phyloP scores from a whole-genome alignment of 1,140 invertebrate genomes.

The Cardiocondyla obscurior region DNA sequence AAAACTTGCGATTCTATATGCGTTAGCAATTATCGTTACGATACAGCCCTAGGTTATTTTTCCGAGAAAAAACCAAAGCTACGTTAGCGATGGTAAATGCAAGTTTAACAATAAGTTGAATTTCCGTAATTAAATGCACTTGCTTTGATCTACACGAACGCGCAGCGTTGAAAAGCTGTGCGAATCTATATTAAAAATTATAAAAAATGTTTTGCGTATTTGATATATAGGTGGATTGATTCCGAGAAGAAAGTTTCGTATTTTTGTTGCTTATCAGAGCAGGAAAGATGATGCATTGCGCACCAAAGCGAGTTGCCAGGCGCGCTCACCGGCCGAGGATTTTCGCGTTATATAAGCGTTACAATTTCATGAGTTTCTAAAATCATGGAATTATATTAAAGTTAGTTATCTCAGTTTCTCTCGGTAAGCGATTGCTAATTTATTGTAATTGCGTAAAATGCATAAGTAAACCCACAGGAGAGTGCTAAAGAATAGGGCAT shows the following conservation, averaged over 20 bases:
- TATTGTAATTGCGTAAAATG: neutral
- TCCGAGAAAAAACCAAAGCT: neutral
- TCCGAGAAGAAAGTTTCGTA: slow-evolving; percentile 11
- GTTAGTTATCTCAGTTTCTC: neutral
- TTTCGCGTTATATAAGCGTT: slow-evolving; percentile 48
- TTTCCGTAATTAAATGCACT: neutral
- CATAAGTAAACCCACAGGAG: neutral
- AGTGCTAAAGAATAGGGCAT: too few species aligned
- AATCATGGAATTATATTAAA: slow-evolving; percentile 44
- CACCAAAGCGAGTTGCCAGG: neutral
- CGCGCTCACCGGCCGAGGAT: slow-evolving; percentile 45
- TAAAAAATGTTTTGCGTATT: neutral
- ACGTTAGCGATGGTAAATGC: neutral
- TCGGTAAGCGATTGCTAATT: slow-evolving; percentile 7
- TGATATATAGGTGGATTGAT: neutral
- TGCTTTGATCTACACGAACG: neutral
- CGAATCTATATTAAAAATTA: neutral
- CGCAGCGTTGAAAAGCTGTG: neutral
- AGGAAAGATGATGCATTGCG: slow-evolving; percentile 14
- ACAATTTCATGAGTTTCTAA: slow-evolving; percentile 60
- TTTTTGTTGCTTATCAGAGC: slow-evolving; percentile 57
- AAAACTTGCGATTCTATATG: neutral
- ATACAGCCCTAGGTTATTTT: neutral
- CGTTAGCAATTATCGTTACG: neutral
- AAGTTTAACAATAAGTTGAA: neutral